Evolutionary conservation across 2,797 vertebrate genomes (phyloP).

Genomic region (Rhinella marina): DNA sequence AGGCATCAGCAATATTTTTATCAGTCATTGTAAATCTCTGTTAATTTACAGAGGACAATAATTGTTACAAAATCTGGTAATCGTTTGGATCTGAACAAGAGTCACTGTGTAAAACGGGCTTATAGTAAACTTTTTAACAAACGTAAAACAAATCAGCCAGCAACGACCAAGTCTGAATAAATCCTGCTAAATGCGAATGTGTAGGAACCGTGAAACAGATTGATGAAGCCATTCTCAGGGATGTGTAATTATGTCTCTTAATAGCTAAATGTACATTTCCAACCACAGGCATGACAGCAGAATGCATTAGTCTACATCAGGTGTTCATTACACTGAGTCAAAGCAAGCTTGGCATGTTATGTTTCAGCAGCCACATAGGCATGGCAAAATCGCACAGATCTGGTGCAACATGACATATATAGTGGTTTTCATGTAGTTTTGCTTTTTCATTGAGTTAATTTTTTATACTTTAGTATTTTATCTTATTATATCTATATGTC

Average conservation of each 20-base stretch:
- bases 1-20: neutral
- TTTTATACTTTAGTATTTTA: too few species aligned
- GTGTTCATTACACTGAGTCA: neutral
- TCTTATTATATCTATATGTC: neutral
- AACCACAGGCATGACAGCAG: slow-evolving; percentile 8
- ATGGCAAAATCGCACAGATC: neutral
- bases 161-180: slow-evolving; percentile 1
- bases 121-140: neutral
- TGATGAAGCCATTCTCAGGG: neutral
- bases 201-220: slow-evolving; percentile 20
- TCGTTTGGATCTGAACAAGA: neutral
- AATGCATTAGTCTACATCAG: neutral
- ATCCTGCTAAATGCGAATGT: slow-evolving; percentile 27
- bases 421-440: neutral
- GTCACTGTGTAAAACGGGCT: neutral
- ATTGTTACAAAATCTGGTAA: neutral
- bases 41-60: neutral
- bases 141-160: slow-evolving; percentile 15
- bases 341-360: slow-evolving; percentile 11
- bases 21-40: neutral
- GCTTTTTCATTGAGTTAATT: too few species aligned
- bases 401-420: neutral
- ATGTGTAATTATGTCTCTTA: slow-evolving; percentile 37
- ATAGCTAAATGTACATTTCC: slow-evolving; percentile 22
- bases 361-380: neutral